A percentile compares a stretch with the other conserved stretches of the same genome.
These are phyloP conservation scores for Pammene aurita DNA, from an alignment of 2,888 invertebrate species.

Conservation along the genomic window DNA sequence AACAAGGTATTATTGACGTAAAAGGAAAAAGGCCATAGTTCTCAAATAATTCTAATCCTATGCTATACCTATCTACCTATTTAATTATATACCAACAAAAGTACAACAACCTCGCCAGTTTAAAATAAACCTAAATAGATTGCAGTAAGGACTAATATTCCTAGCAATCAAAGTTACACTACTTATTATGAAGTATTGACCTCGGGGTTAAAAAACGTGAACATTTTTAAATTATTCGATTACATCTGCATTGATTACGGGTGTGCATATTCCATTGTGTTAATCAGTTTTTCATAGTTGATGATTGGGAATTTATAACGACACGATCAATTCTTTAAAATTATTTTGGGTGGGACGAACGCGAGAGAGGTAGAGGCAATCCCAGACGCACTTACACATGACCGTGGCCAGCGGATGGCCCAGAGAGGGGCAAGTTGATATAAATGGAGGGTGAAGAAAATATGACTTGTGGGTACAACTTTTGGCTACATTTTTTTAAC, in stretches of 20 bases:
- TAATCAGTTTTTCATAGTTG: neutral
- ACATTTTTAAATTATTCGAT: conserved; percentile 34
- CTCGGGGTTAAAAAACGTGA: conserved; percentile 29
- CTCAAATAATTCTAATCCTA: neutral
- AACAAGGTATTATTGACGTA: too few species aligned
- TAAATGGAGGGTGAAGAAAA: too few species aligned
- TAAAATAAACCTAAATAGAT: neutral
- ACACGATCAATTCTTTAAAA: too few species aligned
- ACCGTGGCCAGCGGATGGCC: too few species aligned
- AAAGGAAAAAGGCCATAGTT: too few species aligned
- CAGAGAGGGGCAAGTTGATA: too few species aligned
- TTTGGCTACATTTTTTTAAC: too few species aligned
- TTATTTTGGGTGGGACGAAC: too few species aligned
- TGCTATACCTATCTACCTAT: neutral
- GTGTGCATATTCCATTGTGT: conserved; percentile 12
- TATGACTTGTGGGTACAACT: too few species aligned
- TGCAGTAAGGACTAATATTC: conserved; percentile 3
- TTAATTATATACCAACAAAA: neutral
- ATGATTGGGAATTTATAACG: neutral
- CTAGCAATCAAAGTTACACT: neutral
- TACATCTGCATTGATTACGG: conserved; percentile 35
- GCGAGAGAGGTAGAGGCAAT: too few species aligned
- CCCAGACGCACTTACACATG: too few species aligned
- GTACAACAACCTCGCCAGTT: neutral
- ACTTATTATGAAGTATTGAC: neutral